Evolutionary conservation across 2,797 vertebrate species (phyloP).

Genomic region (Miichthys miiuy): DNA sequence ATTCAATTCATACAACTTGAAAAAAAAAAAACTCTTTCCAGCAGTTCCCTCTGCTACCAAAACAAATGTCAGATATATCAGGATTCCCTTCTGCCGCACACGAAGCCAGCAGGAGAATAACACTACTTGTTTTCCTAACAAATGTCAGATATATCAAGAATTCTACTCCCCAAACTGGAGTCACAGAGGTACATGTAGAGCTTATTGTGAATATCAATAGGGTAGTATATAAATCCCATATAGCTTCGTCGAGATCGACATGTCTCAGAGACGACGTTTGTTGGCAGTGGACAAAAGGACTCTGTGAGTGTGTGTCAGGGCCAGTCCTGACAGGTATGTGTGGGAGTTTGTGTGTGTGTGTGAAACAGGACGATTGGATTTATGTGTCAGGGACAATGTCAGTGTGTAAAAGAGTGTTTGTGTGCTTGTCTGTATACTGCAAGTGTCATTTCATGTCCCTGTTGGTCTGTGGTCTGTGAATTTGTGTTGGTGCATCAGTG

Average conservation of each 20-base stretch:
- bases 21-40: background rate
- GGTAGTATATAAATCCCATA: conserved; percentile 41
- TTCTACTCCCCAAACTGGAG: conserved; percentile 35
- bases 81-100: conserved; percentile 27
- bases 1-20: conserved; percentile 21
- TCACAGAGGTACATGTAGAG: conserved; percentile 21
- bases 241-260: conserved; percentile 33
- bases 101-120: conserved; percentile 42
- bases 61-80: conserved; percentile 61
- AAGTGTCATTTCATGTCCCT: background rate
- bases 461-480: conserved; percentile 1
- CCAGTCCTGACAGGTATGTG: conserved; percentile 5
- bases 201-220: conserved; percentile 43
- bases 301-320: conserved; percentile 16
- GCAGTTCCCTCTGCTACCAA: conserved; percentile 25
- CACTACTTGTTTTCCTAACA: conserved; percentile 46
- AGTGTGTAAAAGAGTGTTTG: background rate
- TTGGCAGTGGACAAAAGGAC: background rate
- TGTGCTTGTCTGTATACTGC: background rate
- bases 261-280: conserved; percentile 27
- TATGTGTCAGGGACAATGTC: conserved; percentile 5
- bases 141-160: conserved; percentile 58
- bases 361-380: background rate
- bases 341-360: conserved; percentile 21
- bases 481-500: background rate